Percentiles rank a stretch among this genome's conserved stretches.
Evolutionary conservation across 1,140 invertebrate genomes (phyloP).

Genomic region (Pseudomyrmex concolor): DNA sequence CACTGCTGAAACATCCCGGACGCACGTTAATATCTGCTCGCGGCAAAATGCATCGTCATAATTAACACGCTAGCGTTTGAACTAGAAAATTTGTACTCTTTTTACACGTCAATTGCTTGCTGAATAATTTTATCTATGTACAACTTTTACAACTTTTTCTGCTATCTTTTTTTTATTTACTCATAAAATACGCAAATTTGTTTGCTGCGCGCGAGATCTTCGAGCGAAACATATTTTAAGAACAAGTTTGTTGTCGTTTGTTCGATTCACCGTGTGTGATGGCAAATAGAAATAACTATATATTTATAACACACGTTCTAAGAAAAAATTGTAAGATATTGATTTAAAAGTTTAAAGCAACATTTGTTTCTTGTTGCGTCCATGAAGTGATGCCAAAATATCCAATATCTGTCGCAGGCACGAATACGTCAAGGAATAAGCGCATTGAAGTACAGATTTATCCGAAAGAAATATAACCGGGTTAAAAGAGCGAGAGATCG

Average conservation of each 20-base stretch:
- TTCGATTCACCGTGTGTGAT: no score
- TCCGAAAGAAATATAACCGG: slow-evolving; percentile 40
- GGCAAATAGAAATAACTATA: neutral
- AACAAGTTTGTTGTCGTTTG: no score
- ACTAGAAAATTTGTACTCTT: slow-evolving; percentile 59
- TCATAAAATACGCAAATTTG: no score
- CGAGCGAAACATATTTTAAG: no score
- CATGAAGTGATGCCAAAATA: neutral
- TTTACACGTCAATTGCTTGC: neutral
- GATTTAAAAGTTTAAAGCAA: neutral
- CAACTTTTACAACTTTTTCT: no score
- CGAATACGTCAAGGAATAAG: neutral
- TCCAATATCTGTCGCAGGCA: slow-evolving; percentile 15
- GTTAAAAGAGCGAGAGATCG: slow-evolving; percentile 36
- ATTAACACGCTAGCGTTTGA: slow-evolving; percentile 28
- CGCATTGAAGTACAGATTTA: slow-evolving; percentile 20
- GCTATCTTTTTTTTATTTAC: no score
- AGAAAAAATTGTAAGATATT: neutral
- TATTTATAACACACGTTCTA: neutral
- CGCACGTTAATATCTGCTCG: slow-evolving; percentile 28
- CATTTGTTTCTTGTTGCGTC: neutral
- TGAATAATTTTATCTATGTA: no score
- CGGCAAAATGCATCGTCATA: slow-evolving; percentile 38
- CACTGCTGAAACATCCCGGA: slow-evolving; percentile 61
- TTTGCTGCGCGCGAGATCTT: no score